phyloP scores from a whole-genome alignment of 2,888 invertebrate genomes.

The Apodemia mormo region DNA sequence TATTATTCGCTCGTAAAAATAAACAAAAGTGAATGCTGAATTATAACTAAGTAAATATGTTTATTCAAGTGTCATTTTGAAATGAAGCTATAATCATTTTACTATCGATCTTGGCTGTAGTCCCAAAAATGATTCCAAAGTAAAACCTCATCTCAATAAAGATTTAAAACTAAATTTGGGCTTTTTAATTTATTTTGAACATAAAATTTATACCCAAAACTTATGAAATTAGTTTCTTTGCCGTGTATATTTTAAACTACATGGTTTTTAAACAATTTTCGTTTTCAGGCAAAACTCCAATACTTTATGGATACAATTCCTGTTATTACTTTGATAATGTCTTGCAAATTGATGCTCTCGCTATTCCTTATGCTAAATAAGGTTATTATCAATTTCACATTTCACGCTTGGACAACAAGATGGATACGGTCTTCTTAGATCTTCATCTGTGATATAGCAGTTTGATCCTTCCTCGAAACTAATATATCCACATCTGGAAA shows the following conservation, averaged over 20 bases:
- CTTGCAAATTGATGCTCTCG: not conserved
- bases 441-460: slow-evolving; percentile 50
- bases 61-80: too few species aligned
- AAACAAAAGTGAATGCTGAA: too few species aligned
- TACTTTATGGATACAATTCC: not conserved
- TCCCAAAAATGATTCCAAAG: too few species aligned
- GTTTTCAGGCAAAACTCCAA: not conserved
- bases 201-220: too few species aligned
- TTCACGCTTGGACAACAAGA: slow-evolving; percentile 54
- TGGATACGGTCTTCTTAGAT: slow-evolving; percentile 55
- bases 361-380: slow-evolving; percentile 30
- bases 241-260: not conserved
- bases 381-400: slow-evolving; percentile 57
- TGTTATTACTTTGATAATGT: not conserved
- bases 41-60: too few species aligned
- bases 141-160: too few species aligned
- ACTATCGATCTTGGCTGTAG: too few species aligned
- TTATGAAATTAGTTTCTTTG: too few species aligned
- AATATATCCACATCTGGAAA: slow-evolving; percentile 58
- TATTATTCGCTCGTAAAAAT: too few species aligned
- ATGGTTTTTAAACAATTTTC: not conserved
- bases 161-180: not conserved
- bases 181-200: too few species aligned
- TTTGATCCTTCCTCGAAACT: slow-evolving; percentile 43
- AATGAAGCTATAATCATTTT: too few species aligned